A percentile compares a stretch with the other conserved stretches of the same genome.
phyloP scores from a whole-genome alignment of 1,140 invertebrate genomes.

The Forficula auricularia region DNA sequence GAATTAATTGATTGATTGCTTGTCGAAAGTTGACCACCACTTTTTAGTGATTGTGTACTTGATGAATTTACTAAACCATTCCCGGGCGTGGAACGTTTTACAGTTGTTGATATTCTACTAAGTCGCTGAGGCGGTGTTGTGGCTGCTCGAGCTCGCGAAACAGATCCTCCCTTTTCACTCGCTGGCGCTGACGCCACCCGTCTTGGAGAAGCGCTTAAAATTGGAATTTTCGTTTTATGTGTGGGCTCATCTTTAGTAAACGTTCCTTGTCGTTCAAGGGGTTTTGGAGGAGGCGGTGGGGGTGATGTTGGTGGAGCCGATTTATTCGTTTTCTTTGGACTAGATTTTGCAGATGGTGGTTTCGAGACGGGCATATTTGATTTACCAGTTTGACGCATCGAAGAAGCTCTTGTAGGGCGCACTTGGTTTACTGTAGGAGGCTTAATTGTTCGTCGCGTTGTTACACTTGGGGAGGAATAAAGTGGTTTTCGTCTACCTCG shows the following conservation, averaged over 20 bases:
- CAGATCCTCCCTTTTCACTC: constrained; percentile 24
- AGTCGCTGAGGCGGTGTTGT: too few species aligned
- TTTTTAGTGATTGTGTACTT: constrained; percentile 15
- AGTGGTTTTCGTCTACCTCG: constrained; percentile 56
- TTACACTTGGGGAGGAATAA: constrained; percentile 35
- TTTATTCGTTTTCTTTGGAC: constrained; percentile 14
- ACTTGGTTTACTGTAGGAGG: constrained; percentile 15
- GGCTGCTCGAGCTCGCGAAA: constrained; percentile 4
- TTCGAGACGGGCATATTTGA: constrained; percentile 1
- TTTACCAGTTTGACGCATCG: constrained; percentile 20
- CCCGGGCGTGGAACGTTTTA: constrained; percentile 10
- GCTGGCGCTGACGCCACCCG: constrained; percentile 19
- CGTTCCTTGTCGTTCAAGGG: constrained; percentile 62
- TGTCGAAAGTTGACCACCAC: constrained; percentile 28
- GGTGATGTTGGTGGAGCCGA: constrained; percentile 16
- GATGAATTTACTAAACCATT: constrained; percentile 12
- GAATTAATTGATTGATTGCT: constrained; percentile 42
- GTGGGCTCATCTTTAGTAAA: constrained; percentile 63
- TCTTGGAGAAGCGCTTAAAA: constrained; percentile 26
- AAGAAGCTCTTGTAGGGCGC: constrained; percentile 23
- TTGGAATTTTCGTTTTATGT: constrained; percentile 4
- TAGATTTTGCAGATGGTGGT: constrained; percentile 14
- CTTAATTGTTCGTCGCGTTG: constrained; percentile 8
- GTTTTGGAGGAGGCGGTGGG: constrained; percentile 20
- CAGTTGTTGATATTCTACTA: too few species aligned